Evolutionary conservation across 2,888 invertebrate species (phyloP).

Genomic region (Hylaea fasciaria): DNA sequence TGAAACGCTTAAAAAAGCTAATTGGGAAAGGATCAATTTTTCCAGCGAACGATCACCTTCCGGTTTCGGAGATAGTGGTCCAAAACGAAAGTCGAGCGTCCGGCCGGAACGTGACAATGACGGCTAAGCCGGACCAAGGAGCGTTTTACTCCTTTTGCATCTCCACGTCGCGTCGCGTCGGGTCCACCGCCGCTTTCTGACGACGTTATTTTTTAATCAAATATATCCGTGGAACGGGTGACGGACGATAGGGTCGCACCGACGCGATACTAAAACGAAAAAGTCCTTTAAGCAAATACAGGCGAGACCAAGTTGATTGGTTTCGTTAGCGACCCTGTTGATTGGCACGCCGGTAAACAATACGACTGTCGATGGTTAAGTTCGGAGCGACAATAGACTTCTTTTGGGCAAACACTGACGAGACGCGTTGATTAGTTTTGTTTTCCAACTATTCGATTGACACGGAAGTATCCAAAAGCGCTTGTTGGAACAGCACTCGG

Average conservation of each 20-base stretch:
- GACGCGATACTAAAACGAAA: constrained; percentile 81
- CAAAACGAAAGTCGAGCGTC: constrained; percentile 66
- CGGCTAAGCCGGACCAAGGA: constrained; percentile 75
- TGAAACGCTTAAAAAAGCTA: constrained; percentile 43
- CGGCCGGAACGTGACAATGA: constrained; percentile 76
- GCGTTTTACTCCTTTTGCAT: constrained; percentile 77
- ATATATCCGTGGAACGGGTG: constrained; percentile 84
- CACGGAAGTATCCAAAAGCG: constrained; percentile 41
- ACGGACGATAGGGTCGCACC: constrained; percentile 82
- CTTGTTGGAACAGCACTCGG: constrained; percentile 37
- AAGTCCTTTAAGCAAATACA: constrained; percentile 83
- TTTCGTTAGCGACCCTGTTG: constrained; percentile 84
- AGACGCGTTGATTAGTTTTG: constrained; percentile 64
- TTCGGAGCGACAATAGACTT: constrained; percentile 79
- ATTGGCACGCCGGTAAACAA: constrained; percentile 83
- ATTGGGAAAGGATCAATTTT: constrained; percentile 47
- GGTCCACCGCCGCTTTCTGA: constrained; percentile 79
- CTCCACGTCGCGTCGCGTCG: constrained; percentile 56
- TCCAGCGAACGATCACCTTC: constrained; percentile 57
- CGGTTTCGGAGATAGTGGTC: constrained; percentile 74
- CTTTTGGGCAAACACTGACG: constrained; percentile 66
- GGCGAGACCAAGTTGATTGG: constrained; percentile 86
- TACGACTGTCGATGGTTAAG: constrained; percentile 79
- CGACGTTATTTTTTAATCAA: constrained; percentile 86
- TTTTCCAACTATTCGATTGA: constrained; percentile 56